Conservation (phyloP, 2,113 vertebrate species). For the Rhagologus leucostigma region DNA sequence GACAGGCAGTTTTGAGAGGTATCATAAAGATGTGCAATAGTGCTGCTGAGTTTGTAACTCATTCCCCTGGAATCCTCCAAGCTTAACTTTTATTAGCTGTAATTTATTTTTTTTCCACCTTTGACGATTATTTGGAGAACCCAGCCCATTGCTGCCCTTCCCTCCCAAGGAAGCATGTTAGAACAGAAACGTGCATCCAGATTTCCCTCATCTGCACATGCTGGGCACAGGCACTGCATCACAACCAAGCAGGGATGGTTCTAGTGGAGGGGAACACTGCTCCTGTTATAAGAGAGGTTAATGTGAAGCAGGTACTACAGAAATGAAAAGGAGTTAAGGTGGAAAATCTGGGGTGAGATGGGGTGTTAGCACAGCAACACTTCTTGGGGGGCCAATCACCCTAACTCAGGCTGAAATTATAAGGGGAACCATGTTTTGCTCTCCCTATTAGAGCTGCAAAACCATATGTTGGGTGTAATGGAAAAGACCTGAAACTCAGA, state of each 20-base stretch:
- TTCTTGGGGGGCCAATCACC: not conserved
- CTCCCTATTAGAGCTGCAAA: not conserved
- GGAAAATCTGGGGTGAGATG: not conserved
- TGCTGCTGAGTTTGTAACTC: not conserved
- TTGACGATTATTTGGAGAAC: not conserved
- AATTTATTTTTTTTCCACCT: not conserved
- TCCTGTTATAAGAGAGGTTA: not conserved
- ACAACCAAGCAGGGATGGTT: not conserved
- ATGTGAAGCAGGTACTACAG: not conserved
- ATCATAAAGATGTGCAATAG: not conserved
- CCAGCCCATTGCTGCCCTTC: not conserved
- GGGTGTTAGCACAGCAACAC: not conserved
- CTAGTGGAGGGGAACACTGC: not conserved
- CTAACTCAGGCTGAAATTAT: not conserved
- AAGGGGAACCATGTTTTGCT: not conserved
- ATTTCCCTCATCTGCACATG: not conserved
- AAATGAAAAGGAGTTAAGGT: not conserved
- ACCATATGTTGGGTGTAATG: not conserved
- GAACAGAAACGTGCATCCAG: not conserved
- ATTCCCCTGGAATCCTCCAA: not conserved
- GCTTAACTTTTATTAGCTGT: not conserved
- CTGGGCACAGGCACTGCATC: not conserved
- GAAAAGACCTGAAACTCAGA: not conserved
- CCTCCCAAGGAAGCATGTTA: not conserved
- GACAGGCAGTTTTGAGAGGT: slow-evolving; percentile 31